These are phyloP conservation scores for Neocrepidodera transversa DNA, from an alignment of 2,888 invertebrate species.

Conservation along the genomic window DNA sequence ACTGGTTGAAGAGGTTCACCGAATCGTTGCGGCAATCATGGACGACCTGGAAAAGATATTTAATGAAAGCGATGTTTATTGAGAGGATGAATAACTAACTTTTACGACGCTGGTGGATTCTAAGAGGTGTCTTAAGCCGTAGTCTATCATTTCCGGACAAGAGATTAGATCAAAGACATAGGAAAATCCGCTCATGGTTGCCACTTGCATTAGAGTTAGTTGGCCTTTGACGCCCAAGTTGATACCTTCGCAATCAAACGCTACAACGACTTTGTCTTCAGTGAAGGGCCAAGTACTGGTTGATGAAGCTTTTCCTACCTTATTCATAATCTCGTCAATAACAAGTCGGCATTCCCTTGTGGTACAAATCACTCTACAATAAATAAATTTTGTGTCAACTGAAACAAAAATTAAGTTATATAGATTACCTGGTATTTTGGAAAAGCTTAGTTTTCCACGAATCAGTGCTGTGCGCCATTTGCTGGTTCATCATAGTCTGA, in stretches of 20 bases:
- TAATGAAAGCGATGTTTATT: neutral
- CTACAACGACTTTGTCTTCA: constrained; percentile 69
- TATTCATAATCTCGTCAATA: constrained; percentile 72
- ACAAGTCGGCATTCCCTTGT: constrained; percentile 80
- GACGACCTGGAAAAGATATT: constrained; percentile 68
- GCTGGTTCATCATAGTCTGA: constrained; percentile 56
- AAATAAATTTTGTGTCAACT: too few species aligned
- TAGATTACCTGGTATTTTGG: constrained; percentile 67
- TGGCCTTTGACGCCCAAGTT: constrained; percentile 90
- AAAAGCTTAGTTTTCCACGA: constrained; percentile 83
- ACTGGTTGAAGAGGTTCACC: constrained; percentile 85
- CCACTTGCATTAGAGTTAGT: constrained; percentile 85
- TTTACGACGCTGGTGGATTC: constrained; percentile 84
- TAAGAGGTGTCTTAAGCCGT: constrained; percentile 79
- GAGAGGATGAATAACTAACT: too few species aligned
- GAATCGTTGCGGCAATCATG: constrained; percentile 94
- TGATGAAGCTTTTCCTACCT: constrained; percentile 5
- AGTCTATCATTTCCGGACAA: constrained; percentile 81
- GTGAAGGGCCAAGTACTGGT: constrained; percentile 55
- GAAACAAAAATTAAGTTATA: too few species aligned
- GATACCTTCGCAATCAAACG: constrained; percentile 92
- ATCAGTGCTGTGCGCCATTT: constrained; percentile 61
- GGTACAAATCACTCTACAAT: constrained; percentile 73
- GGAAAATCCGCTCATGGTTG: constrained; percentile 81
- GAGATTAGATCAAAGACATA: constrained; percentile 89